Percentiles rank a stretch among this genome's conserved stretches.
These are phyloP conservation scores for Lithosia quadra DNA, from an alignment of 2,888 invertebrate genomes.

Conservation along the genomic window DNA sequence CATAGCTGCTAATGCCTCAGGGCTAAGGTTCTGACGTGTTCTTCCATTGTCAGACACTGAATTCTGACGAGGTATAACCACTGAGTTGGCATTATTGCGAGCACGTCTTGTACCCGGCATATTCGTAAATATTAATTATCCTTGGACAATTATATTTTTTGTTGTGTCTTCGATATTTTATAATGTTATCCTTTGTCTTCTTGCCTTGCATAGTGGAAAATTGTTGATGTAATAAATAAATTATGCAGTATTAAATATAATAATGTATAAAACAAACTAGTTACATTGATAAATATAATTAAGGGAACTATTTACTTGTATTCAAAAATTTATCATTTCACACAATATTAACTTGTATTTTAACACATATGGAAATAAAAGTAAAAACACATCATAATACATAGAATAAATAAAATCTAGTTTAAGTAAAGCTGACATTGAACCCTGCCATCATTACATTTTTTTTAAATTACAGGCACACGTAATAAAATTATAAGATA, in stretches of 20 bases:
- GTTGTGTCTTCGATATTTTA: slow-evolving; percentile 40
- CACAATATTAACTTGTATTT: slow-evolving; percentile 1
- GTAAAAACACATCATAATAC: neutral
- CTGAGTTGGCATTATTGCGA: slow-evolving; percentile 78
- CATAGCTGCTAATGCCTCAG: slow-evolving; percentile 86
- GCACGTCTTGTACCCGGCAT: slow-evolving; percentile 81
- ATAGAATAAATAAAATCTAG: slow-evolving; percentile 7
- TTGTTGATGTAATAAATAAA: slow-evolving; percentile 63
- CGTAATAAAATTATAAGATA: slow-evolving; percentile 13
- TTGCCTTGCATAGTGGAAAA: slow-evolving; percentile 54
- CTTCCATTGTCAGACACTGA: slow-evolving; percentile 79
- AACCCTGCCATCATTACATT: slow-evolving; percentile 10
- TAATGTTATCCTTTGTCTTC: slow-evolving; percentile 49
- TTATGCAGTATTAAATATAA: slow-evolving; percentile 44
- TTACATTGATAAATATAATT: slow-evolving; percentile 9
- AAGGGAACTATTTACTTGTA: neutral
- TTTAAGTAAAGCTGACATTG: slow-evolving; percentile 35
- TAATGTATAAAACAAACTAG: slow-evolving; percentile 47
- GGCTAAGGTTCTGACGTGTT: slow-evolving; percentile 77
- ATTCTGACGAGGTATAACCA: slow-evolving; percentile 77
- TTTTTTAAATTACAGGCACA: neutral
- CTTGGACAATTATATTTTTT: slow-evolving; percentile 47
- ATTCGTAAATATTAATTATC: slow-evolving; percentile 54
- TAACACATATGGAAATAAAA: neutral
- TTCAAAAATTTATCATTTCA: neutral